Base-by-base conservation (phyloP, 2,113 vertebrate genomes). In the Etheostoma cragini region DNA sequence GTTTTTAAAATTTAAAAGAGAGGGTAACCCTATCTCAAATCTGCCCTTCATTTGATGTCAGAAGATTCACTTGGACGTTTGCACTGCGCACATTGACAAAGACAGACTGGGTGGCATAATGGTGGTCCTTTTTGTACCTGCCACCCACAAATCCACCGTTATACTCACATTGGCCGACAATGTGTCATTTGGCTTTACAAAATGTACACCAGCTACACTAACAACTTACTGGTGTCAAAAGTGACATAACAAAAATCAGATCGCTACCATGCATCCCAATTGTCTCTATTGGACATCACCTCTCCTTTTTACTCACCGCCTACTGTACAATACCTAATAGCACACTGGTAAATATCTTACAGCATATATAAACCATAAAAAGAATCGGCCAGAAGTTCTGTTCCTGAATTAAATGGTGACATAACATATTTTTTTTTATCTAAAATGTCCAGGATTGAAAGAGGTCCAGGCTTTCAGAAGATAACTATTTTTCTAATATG, bases 1-100 rank as follows among this genome's bases (percentile, higher is more conserved):
- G 89, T 84, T 89, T 90, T 77, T 80, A 42, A 78, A 73, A 87
- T 84, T 87, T 92, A 75, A 94, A 93, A 93, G 91, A 69, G 64
- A 72, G 24, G 70, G 72, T 22, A 16, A 16, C 10, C 11, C 21
- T 53, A 72, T 67, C 71, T 78, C 57, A 65, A 76, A 81, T 79
- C 70, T 88, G 89, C 35, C 88, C 71, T 88, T 91, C 60, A 80
- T 88, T 90, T 90, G 63, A 88, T 85, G 83, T 78, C 70, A 56
- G 71, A n/a, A 63, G 62, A 84, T 81, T 81, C 33, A 47, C 66
- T 87, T 78, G 85, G 80, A 78, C 66, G 45, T 89, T 67, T 73
- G 76, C 67, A 46, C 56, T n/a, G 8, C 60, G 8, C 67, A 42
- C 47, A 49, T 15, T 26, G 13, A 69, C 75, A 69, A 60, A 84